Evolutionary conservation across 2,113 vertebrate genomes (phyloP).

Genomic region (Hydrolagus affinis): DNA sequence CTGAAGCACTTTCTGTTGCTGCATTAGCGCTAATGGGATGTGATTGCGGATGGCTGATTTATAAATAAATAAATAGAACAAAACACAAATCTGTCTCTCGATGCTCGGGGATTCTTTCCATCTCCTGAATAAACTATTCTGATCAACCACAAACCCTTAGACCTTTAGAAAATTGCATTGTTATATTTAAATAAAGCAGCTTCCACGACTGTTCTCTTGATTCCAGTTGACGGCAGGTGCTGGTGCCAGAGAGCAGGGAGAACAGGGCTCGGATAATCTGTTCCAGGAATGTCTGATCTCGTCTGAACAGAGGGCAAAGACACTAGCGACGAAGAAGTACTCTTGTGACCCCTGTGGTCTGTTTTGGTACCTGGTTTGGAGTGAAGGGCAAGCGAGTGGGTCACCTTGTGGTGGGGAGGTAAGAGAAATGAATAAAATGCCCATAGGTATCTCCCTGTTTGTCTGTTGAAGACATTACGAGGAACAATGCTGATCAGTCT

Average conservation of each 20-base stretch:
- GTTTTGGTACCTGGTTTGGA: not conserved
- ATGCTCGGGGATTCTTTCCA: not conserved
- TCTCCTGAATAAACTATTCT: slow-evolving; percentile 3
- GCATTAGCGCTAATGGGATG: slow-evolving; percentile 20
- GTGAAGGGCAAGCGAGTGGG: no score
- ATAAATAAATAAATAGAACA: slow-evolving; percentile 26
- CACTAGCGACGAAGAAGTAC: not conserved
- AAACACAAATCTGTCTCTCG: not conserved
- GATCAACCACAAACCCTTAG: not conserved
- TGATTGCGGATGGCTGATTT: slow-evolving; percentile 18
- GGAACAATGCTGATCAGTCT: no score
- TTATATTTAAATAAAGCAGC: no score
- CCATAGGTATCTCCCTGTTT: no score
- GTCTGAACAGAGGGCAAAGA: not conserved
- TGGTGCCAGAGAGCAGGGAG: not conserved
- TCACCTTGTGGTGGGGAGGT: no score
- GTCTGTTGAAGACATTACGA: no score
- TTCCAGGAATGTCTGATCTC: no score
- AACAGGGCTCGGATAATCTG: no score
- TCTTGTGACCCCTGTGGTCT: not conserved
- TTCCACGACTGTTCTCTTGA: not conserved
- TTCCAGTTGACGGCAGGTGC: not conserved
- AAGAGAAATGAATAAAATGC: no score
- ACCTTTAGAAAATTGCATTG: no score
- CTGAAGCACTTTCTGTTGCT: slow-evolving; percentile 23